These are phyloP conservation scores for Parnassius orleans DNA, from an alignment of 2,888 invertebrate species.

Conservation along the genomic window DNA sequence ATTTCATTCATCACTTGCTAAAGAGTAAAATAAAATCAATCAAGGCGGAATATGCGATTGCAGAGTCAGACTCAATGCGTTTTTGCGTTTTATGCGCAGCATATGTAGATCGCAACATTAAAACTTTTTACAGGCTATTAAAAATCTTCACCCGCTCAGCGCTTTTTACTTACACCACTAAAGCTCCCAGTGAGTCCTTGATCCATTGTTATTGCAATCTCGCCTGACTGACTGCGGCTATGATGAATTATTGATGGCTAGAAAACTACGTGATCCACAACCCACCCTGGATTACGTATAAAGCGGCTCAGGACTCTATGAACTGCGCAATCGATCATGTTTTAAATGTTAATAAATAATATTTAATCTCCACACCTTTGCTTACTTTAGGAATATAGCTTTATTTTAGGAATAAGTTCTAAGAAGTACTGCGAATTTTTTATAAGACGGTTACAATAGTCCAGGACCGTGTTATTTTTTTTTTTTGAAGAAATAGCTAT, in stretches of 20 bases:
- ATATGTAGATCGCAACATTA: too few relatives aligned
- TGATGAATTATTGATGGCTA: conserved; percentile 73
- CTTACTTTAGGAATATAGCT: too few relatives aligned
- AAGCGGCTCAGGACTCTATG: conserved; percentile 15
- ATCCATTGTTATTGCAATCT: conserved; percentile 72
- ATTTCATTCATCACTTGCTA: too few relatives aligned
- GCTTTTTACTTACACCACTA: conserved; percentile 33
- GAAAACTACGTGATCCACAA: conserved; percentile 62
- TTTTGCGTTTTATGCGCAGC: too few relatives aligned
- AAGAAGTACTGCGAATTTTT: too few relatives aligned
- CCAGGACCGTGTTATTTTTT: conserved; percentile 28
- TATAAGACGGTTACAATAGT: too few relatives aligned
- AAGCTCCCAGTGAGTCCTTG: conserved; percentile 54
- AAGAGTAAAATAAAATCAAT: too few relatives aligned
- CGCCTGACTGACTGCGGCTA: conserved; percentile 54
- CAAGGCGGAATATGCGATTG: too few relatives aligned
- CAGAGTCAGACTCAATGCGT: too few relatives aligned
- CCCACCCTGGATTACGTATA: conserved; percentile 43
- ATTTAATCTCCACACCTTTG: not conserved
- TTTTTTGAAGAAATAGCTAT: conserved; percentile 39
- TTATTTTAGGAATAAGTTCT: too few relatives aligned
- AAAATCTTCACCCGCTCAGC: conserved; percentile 4
- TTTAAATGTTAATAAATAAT: conserved; percentile 2
- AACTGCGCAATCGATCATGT: conserved; percentile 18
- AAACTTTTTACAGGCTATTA: too few relatives aligned